Evolutionary conservation across 2,888 invertebrate genomes (phyloP).

Genomic region (Elysia crispata): DNA sequence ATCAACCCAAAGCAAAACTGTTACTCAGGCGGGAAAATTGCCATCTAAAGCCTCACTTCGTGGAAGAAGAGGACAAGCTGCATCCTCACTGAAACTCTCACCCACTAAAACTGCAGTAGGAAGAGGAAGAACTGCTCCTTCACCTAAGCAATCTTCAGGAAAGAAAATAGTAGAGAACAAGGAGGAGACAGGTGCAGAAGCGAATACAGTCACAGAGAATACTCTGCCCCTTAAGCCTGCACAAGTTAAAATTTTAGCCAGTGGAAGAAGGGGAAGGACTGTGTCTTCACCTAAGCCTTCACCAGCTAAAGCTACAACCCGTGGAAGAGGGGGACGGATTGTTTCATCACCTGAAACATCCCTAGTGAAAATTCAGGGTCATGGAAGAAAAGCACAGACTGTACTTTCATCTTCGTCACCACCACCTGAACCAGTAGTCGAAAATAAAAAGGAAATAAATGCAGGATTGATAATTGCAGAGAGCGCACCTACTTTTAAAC

Average conservation of each 20-base stretch:
- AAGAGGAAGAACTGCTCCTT: neutral
- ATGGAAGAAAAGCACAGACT: too few species aligned
- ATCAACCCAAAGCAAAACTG: neutral
- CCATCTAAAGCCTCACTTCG: neutral
- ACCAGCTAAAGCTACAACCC: neutral
- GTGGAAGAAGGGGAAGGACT: neutral
- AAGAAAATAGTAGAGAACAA: too few species aligned
- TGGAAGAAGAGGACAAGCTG: neutral
- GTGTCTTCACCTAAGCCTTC: neutral
- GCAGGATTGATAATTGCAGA: neutral
- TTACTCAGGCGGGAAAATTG: neutral
- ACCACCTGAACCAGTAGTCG: too few species aligned
- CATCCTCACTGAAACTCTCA: neutral
- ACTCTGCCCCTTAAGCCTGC: neutral
- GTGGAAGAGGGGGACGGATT: neutral
- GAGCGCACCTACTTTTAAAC: neutral
- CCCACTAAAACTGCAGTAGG: constrained; percentile 14
- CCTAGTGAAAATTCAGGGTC: neutral
- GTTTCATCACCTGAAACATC: neutral
- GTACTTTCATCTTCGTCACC: too few species aligned
- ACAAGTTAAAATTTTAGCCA: neutral
- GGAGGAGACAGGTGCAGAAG: too few species aligned
- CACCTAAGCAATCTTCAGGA: neutral
- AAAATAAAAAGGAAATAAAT: too few species aligned
- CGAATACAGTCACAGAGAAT: neutral